These are phyloP conservation scores for Semicossyphus pulcher DNA, from an alignment of 2,113 vertebrate genomes.

Conservation along the genomic window DNA sequence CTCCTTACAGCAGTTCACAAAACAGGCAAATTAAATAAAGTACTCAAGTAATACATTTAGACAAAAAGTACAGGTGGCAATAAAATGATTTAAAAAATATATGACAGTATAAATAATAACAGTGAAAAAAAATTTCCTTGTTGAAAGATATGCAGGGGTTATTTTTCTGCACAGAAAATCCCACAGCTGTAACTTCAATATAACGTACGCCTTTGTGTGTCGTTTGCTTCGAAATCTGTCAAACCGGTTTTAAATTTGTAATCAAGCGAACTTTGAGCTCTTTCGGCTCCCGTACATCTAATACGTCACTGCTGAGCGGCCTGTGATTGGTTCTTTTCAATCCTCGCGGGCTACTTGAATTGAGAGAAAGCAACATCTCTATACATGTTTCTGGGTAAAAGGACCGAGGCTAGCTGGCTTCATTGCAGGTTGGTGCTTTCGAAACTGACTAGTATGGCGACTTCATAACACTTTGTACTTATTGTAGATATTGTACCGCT, in stretches of 20 bases:
- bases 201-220: background rate
- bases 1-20: no score
- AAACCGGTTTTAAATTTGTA: slow-evolving; percentile 69
- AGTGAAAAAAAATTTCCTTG: no score
- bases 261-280: slow-evolving; percentile 37
- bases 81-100: no score
- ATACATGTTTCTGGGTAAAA: slow-evolving; percentile 13
- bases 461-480: background rate
- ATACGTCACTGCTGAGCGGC: slow-evolving; percentile 13
- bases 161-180: no score
- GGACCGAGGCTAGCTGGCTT: slow-evolving; percentile 12
- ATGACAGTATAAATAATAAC: no score
- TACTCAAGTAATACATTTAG: no score
- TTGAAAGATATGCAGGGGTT: no score
- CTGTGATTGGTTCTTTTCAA: slow-evolving; percentile 93
- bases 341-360: slow-evolving; percentile 99
- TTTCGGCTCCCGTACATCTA: slow-evolving; percentile 53
- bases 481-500: background rate
- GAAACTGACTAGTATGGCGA: slow-evolving; percentile 21
- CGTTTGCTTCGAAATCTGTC: background rate
- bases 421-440: slow-evolving; percentile 36
- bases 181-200: no score
- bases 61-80: no score
- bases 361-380: slow-evolving; percentile 52
- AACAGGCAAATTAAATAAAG: no score